Conservation (phyloP, 2,888 invertebrate genomes). For the Auanema sp. region DNA sequence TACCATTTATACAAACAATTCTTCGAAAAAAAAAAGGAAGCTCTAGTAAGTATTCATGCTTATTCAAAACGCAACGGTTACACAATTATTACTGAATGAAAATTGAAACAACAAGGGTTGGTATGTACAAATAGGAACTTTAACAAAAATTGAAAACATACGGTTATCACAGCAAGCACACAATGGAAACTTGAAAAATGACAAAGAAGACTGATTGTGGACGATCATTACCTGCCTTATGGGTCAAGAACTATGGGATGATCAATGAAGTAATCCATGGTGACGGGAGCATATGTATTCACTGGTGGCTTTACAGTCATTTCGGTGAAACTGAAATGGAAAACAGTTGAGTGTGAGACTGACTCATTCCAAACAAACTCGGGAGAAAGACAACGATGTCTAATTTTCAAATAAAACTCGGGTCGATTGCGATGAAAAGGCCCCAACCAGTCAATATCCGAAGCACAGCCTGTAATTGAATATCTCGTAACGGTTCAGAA, state of each 20-base stretch:
- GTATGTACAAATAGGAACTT: constrained; percentile 6
- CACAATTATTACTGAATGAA: too few species aligned
- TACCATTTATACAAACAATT: constrained; percentile 15
- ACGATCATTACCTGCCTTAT: constrained; percentile 13
- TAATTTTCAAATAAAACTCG: constrained; percentile 52
- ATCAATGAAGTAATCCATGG: constrained; percentile 53
- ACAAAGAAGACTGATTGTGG: constrained; percentile 13
- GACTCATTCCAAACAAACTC: constrained; percentile 11
- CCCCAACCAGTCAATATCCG: constrained; percentile 47
- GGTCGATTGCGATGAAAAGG: constrained; percentile 46
- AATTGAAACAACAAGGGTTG: constrained; percentile 8
- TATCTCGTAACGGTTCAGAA: background rate
- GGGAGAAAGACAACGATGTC: constrained; percentile 42
- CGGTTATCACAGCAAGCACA: background rate
- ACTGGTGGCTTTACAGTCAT: constrained; percentile 21
- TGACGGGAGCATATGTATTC: constrained; percentile 42
- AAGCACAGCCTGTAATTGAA: constrained; percentile 45
- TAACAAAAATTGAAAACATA: background rate
- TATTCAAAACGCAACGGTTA: too few species aligned
- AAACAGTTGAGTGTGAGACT: constrained; percentile 1
- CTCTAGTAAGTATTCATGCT: too few species aligned
- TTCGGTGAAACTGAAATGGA: constrained; percentile 15
- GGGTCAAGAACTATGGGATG: constrained; percentile 50
- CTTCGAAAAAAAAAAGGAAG: constrained; percentile 12
- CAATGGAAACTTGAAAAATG: background rate